Percentiles rank a stretch among this genome's conserved stretches.
phyloP scores from a whole-genome alignment of 2,888 invertebrate species.

The Synanthedon tipuliformis region DNA sequence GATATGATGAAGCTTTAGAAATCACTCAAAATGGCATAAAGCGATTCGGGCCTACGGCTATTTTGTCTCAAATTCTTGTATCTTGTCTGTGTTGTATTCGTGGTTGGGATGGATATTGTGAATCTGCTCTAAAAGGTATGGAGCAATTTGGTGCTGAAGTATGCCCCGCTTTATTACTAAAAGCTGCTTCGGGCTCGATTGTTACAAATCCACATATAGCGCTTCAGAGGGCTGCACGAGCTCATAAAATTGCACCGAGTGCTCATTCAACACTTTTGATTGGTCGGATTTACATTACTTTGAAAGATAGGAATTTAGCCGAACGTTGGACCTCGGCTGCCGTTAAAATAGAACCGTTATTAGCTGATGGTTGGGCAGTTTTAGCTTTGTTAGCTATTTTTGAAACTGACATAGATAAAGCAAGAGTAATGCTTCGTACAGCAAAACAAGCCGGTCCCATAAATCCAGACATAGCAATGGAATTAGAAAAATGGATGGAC shows the following conservation, averaged over 20 bases:
- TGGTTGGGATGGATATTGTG: slow-evolving; percentile 46
- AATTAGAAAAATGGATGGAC: slow-evolving; percentile 30
- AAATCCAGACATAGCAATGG: slow-evolving; percentile 35
- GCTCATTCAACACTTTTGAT: slow-evolving; percentile 45
- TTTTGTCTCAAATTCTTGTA: slow-evolving; percentile 44
- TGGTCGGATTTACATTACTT: slow-evolving; percentile 33
- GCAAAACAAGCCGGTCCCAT: slow-evolving; percentile 45
- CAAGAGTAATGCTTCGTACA: slow-evolving; percentile 43
- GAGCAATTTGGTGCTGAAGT: slow-evolving; percentile 37
- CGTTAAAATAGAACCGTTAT: slow-evolving; percentile 43
- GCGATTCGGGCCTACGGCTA: slow-evolving; percentile 38
- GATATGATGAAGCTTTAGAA: slow-evolving; percentile 30
- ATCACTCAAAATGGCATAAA: slow-evolving; percentile 27
- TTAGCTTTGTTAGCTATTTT: slow-evolving; percentile 44
- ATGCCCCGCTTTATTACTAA: slow-evolving; percentile 33
- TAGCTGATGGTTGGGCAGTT: slow-evolving; percentile 57
- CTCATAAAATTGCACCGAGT: slow-evolving; percentile 42
- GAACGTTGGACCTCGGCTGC: slow-evolving; percentile 51
- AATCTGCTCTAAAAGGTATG: slow-evolving; percentile 29
- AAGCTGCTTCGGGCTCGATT: slow-evolving; percentile 34
- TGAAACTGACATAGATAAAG: slow-evolving; percentile 34
- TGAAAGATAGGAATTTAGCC: slow-evolving; percentile 34
- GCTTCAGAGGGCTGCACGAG: slow-evolving; percentile 50
- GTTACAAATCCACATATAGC: slow-evolving; percentile 26
- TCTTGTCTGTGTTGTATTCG: slow-evolving; percentile 28